Percentiles rank a stretch among this genome's conserved stretches.
phyloP scores from a whole-genome alignment of 1,140 invertebrate genomes.

The Drosophila sechellia region DNA sequence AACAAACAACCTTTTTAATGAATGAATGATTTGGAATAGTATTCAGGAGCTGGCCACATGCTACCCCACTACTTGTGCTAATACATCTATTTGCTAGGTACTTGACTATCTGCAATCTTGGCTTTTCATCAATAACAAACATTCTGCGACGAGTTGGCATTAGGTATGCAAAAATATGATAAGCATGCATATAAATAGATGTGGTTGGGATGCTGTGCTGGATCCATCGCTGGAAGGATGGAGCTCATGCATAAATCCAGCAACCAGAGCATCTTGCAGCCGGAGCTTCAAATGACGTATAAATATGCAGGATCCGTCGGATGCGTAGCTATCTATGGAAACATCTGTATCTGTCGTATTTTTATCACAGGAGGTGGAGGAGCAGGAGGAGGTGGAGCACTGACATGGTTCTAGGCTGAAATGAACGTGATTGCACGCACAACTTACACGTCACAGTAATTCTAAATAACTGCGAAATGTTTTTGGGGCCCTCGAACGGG shows the following conservation, averaged over 20 bases:
- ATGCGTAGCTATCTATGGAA: constrained; percentile 51
- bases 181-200: constrained; percentile 59
- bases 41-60: constrained; percentile 28
- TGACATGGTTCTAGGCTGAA: constrained; percentile 30
- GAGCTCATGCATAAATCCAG: constrained; percentile 64
- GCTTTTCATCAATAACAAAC: constrained; percentile 45
- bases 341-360: constrained; percentile 27
- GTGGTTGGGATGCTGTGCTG: constrained; percentile 6
- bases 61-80: background rate
- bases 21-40: constrained; percentile 1
- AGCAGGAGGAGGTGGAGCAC: background rate
- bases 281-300: constrained; percentile 47
- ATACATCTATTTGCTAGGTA: constrained; percentile 8
- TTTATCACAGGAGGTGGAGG: background rate
- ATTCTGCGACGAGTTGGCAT: constrained; percentile 30
- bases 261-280: constrained; percentile 27
- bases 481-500: constrained; percentile 41
- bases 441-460: constrained; percentile 45
- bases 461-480: constrained; percentile 59
- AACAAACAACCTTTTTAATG: too few species aligned
- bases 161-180: constrained; percentile 74
- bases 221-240: constrained; percentile 8
- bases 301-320: constrained; percentile 61
- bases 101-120: constrained; percentile 49
- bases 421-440: constrained; percentile 61